phyloP scores from a whole-genome alignment of 2,113 vertebrate species.

The Reinhardtius hippoglossoides region DNA sequence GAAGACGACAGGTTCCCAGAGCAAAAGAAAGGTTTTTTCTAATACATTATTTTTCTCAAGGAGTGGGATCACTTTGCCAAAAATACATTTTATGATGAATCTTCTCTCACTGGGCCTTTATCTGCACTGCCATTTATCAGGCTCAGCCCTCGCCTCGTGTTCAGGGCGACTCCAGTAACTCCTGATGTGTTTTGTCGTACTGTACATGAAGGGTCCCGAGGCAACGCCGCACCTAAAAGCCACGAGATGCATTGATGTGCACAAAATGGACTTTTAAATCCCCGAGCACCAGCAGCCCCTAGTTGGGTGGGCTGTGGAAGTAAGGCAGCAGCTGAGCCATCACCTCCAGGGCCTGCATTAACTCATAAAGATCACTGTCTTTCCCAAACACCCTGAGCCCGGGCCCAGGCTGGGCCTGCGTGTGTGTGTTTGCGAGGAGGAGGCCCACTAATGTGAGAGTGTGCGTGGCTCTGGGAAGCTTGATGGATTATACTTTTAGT shows the following conservation, averaged over 20 bases:
- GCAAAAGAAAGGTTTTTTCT: conserved; percentile 27
- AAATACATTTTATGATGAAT: conserved; percentile 48
- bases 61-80: conserved; percentile 27
- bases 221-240: conserved; percentile 40
- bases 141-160: conserved; percentile 22
- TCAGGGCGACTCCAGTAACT: neutral
- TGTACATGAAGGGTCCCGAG: conserved; percentile 47
- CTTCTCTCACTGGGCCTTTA: conserved; percentile 28
- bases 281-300: conserved; percentile 43
- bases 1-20: conserved; percentile 58
- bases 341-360: conserved; percentile 73
- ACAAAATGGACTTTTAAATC: conserved; percentile 60
- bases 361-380: conserved; percentile 76
- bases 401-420: conserved; percentile 21
- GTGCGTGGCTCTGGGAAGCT: conserved; percentile 18
- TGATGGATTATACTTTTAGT: conserved; percentile 52
- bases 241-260: conserved; percentile 17
- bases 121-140: conserved; percentile 58
- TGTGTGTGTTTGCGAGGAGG: neutral
- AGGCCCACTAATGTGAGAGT: conserved; percentile 7
- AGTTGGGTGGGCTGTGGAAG: conserved; percentile 72
- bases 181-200: conserved; percentile 26
- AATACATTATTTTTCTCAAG: conserved; percentile 19
- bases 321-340: conserved; percentile 67
- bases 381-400: conserved; percentile 53